Evolutionary conservation across 2,888 invertebrate species (phyloP).

Genomic region (Malthinus flaveolus): DNA sequence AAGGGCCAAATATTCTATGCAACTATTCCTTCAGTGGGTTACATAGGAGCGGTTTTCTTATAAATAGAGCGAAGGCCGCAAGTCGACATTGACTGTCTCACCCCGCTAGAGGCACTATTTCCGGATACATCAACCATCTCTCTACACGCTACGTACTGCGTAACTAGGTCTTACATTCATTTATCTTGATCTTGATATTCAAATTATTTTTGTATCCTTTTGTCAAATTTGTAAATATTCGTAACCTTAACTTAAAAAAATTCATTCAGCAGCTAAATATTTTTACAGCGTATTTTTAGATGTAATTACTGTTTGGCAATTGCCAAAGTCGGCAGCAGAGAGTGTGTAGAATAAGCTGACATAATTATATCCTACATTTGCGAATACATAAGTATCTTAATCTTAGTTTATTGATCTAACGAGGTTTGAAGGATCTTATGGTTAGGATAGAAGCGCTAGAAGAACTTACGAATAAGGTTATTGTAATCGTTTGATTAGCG

Average conservation of each 20-base stretch:
- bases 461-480: too few relatives aligned
- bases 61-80: slow-evolving; percentile 51
- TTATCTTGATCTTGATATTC: slow-evolving; percentile 5
- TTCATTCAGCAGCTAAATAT: slow-evolving; percentile 4
- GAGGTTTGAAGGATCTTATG: too few relatives aligned
- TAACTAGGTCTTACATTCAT: slow-evolving; percentile 12
- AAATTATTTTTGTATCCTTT: slow-evolving; percentile 7
- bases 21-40: slow-evolving; percentile 35
- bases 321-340: too few relatives aligned
- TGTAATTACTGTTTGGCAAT: too few relatives aligned
- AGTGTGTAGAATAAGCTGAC: too few relatives aligned
- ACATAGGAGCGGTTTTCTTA: slow-evolving; percentile 38
- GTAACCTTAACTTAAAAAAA: not conserved
- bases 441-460: too few relatives aligned
- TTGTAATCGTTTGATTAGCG: too few relatives aligned
- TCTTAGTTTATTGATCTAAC: too few relatives aligned
- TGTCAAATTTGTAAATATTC: not conserved
- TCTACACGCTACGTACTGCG: slow-evolving; percentile 14
- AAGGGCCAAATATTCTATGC: slow-evolving; percentile 29
- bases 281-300: too few relatives aligned
- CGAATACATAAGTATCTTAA: too few relatives aligned
- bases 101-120: slow-evolving; percentile 48
- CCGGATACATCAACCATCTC: slow-evolving; percentile 40
- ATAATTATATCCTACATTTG: too few relatives aligned
- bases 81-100: slow-evolving; percentile 52